Conservation (phyloP, 2,797 vertebrate species). For the Eidolon dupreanum region DNA sequence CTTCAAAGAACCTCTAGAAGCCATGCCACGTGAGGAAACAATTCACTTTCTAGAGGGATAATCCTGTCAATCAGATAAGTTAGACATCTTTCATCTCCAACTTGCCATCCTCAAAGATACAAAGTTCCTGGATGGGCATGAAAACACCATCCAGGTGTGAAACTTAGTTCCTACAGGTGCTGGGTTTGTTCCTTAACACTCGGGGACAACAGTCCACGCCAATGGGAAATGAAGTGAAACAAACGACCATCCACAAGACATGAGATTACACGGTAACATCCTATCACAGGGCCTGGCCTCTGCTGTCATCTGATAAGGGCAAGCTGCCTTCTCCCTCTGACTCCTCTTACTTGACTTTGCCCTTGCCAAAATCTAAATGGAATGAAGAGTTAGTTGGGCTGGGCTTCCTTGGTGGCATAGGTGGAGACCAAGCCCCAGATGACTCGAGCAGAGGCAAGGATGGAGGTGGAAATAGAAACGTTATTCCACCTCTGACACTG, state of each 20-base stretch:
- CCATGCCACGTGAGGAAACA: neutral
- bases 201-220: neutral
- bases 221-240: neutral
- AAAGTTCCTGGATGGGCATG: neutral
- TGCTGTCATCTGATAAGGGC: neutral
- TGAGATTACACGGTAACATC: neutral
- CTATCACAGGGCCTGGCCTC: neutral
- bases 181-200: neutral
- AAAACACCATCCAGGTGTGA: neutral
- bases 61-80: slow-evolving; percentile 15
- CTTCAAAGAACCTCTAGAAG: neutral
- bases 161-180: neutral
- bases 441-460: neutral
- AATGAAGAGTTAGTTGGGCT: neutral
- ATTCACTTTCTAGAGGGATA: neutral
- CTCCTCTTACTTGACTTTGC: neutral
- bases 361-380: neutral
- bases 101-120: neutral
- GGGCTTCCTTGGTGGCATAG: neutral
- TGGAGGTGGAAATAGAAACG: neutral
- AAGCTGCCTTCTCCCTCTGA: neutral
- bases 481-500: neutral
- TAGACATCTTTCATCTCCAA: neutral
- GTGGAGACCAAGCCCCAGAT: neutral
- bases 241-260: neutral